A percentile compares a stretch with the other conserved stretches of the same genome.
phyloP scores from a whole-genome alignment of 2,888 invertebrate species.

The Pegoplata infirma region DNA sequence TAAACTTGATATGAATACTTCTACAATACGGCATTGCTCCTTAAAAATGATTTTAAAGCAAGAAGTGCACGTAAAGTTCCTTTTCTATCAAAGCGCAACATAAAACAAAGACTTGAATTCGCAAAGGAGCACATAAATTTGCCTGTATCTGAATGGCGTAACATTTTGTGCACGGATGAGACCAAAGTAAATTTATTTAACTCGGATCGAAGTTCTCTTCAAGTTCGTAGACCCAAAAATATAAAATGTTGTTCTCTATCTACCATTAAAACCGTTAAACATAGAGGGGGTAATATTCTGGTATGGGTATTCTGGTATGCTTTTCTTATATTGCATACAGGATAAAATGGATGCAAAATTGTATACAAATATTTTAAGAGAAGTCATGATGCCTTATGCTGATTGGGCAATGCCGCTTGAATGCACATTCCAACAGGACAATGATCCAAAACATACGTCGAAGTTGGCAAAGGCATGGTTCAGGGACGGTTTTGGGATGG shows the following conservation, averaged over 20 bases:
- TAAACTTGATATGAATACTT: constrained; percentile 25
- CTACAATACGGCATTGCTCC: constrained; percentile 33
- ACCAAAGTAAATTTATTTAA: constrained; percentile 31
- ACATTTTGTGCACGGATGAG: constrained; percentile 37
- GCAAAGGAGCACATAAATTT: constrained; percentile 11
- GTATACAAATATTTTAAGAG: constrained; percentile 55
- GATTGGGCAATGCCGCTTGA: constrained; percentile 56
- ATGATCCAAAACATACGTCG: constrained; percentile 58
- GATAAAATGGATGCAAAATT: constrained; percentile 57
- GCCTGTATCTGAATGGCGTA: constrained; percentile 21
- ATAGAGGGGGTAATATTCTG: too few species aligned
- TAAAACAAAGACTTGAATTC: constrained; percentile 25
- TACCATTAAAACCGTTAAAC: constrained; percentile 57
- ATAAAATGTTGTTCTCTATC: constrained; percentile 45
- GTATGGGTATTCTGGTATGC: constrained; percentile 17
- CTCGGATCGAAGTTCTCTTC: constrained; percentile 15
- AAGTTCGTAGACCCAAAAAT: constrained; percentile 35
- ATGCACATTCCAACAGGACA: constrained; percentile 63
- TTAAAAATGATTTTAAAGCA: constrained; percentile 20
- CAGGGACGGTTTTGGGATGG: constrained; percentile 32
- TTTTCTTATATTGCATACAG: constrained; percentile 57
- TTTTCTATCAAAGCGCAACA: constrained; percentile 30
- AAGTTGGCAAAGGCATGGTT: constrained; percentile 52
- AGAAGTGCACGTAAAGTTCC: constrained; percentile 29
- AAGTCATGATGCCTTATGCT: constrained; percentile 53